phyloP scores from a whole-genome alignment of 1,140 invertebrate genomes.

The Eulimnadia texana region DNA sequence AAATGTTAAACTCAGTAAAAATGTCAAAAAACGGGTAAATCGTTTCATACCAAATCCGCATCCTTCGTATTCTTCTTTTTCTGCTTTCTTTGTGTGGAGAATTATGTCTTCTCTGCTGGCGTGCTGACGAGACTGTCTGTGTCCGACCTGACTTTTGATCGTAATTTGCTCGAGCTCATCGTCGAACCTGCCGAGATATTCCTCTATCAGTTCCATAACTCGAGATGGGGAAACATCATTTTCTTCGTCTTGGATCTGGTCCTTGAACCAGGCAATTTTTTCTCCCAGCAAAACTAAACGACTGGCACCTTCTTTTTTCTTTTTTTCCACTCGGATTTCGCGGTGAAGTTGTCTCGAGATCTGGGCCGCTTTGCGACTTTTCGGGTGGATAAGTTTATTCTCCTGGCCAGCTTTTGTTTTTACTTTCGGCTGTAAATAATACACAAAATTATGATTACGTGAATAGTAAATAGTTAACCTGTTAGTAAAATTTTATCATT shows the following conservation, averaged over 20 bases:
- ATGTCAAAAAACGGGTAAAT: not conserved
- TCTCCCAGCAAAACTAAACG: conserved; percentile 54
- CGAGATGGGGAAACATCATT: conserved; percentile 39
- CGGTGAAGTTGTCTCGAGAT: conserved; percentile 47
- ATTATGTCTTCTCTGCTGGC: conserved; percentile 56
- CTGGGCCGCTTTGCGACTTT: conserved; percentile 55
- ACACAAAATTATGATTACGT: not conserved
- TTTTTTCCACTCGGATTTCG: conserved; percentile 44
- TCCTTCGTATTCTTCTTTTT: conserved; percentile 49
- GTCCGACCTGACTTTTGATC: conserved; percentile 54
- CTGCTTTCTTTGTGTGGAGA: conserved; percentile 49
- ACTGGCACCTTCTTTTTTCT: conserved; percentile 42
- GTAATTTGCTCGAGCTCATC: conserved; percentile 59
- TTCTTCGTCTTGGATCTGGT: conserved; percentile 38
- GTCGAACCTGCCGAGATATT: conserved; percentile 46
- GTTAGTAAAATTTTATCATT: too few species aligned
- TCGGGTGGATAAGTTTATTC: conserved; percentile 40
- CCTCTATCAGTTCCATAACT: conserved; percentile 39
- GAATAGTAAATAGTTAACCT: too few species aligned
- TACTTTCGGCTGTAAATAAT: conserved; percentile 11
- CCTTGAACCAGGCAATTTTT: conserved; percentile 52
- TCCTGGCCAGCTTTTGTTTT: conserved; percentile 10
- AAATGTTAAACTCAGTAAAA: too few species aligned
- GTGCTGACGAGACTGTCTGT: conserved; percentile 47
- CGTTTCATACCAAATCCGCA: conserved; percentile 48